phyloP scores from a whole-genome alignment of 1,140 invertebrate genomes.

The Achatina immaculata region DNA sequence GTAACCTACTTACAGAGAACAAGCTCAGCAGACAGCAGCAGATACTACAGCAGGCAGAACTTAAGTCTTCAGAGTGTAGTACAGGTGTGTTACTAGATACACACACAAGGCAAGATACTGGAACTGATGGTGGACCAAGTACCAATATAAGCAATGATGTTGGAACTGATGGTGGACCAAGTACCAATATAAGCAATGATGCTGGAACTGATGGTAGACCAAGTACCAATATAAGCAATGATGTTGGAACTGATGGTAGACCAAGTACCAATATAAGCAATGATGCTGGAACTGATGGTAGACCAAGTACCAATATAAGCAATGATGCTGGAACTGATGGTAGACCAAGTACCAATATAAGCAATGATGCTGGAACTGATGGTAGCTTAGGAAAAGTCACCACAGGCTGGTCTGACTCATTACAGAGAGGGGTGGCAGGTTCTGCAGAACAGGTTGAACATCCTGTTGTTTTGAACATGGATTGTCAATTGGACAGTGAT shows the following conservation, averaged over 20 bases:
- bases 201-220: background rate
- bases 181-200: constrained; percentile 34
- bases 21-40: constrained; percentile 52
- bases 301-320: no score
- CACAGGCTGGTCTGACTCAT: no score
- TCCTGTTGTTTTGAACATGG: background rate
- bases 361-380: background rate
- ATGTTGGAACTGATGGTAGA: no score
- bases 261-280: no score
- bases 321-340: constrained; percentile 59
- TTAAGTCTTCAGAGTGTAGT: constrained; percentile 15
- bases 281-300: no score
- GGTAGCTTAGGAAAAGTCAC: no score
- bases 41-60: background rate
- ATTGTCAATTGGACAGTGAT: background rate
- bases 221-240: no score
- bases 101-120: constrained; percentile 9
- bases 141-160: constrained; percentile 50
- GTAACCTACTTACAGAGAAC: constrained; percentile 61
- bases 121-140: background rate
- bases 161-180: constrained; percentile 53
- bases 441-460: background rate
- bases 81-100: constrained; percentile 51
- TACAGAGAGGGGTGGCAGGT: background rate
- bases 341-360: constrained; percentile 40